Conservation (phyloP, 1,140 invertebrate genomes). For the Scaptomyza pallida region DNA sequence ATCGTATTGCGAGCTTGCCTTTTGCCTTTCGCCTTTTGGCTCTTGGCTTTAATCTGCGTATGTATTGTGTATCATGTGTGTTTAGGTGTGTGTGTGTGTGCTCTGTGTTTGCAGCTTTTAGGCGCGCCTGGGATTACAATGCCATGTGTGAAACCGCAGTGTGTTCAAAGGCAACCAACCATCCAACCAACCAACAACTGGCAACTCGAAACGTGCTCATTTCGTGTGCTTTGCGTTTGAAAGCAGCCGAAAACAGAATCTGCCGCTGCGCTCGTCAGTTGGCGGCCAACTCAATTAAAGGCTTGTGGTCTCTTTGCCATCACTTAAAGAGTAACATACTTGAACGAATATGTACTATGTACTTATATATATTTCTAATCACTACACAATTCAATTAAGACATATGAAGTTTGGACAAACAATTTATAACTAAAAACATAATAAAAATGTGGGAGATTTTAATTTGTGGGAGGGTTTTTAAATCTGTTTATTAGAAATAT, state of each 20-base stretch:
- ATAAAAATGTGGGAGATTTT: no score
- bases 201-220: slow-evolving; percentile 56
- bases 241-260: slow-evolving; percentile 10
- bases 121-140: slow-evolving; percentile 69
- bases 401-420: not conserved
- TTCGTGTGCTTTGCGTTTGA: slow-evolving; percentile 43
- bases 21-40: slow-evolving; percentile 14
- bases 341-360: not conserved
- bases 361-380: not conserved
- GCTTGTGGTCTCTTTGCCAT: slow-evolving; percentile 54
- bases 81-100: slow-evolving; percentile 21
- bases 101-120: slow-evolving; percentile 42
- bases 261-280: slow-evolving; percentile 26
- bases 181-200: slow-evolving; percentile 17
- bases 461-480: no score
- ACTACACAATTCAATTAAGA: not conserved
- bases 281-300: slow-evolving; percentile 65
- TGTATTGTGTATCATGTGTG: slow-evolving; percentile 14
- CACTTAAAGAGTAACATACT: slow-evolving; percentile 18
- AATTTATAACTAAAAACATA: no score
- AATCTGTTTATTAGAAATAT: no score
- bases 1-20: slow-evolving; percentile 61
- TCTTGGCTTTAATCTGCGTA: slow-evolving; percentile 59
- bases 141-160: slow-evolving; percentile 66
- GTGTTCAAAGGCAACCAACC: slow-evolving; percentile 52